A percentile compares a stretch with the other conserved stretches of the same genome.
These are phyloP conservation scores for Salvator merianae DNA, from an alignment of 2,113 vertebrate genomes.

Conservation along the genomic window DNA sequence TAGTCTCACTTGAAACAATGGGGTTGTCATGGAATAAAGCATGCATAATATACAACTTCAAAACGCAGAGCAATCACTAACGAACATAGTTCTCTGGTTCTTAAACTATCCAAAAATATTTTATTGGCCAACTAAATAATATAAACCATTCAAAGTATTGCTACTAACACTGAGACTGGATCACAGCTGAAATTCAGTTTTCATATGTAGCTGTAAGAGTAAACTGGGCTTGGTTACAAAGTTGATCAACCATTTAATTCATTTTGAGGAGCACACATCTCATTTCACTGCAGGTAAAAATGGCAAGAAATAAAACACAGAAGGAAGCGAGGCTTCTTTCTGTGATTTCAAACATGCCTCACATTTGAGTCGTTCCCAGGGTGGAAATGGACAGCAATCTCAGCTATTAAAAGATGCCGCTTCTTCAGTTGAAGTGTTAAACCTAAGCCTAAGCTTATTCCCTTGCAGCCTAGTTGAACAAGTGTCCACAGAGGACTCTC, in stretches of 20 bases:
- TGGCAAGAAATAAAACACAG: neutral
- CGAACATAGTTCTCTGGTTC: neutral
- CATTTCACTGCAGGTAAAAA: neutral
- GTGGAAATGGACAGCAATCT: neutral
- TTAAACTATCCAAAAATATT: neutral
- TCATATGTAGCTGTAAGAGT: neutral
- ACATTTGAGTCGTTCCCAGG: neutral
- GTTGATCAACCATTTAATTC: neutral
- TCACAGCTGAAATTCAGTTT: neutral
- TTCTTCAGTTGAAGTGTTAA: neutral
- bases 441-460: neutral
- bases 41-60: neutral
- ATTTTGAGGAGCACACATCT: neutral
- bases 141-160: neutral
- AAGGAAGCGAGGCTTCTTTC: neutral
- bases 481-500: conserved; percentile 25
- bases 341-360: neutral
- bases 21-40: neutral
- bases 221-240: neutral
- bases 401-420: neutral
- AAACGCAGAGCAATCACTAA: neutral
- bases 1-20: neutral
- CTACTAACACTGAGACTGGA: neutral
- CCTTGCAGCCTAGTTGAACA: conserved; percentile 7
- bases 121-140: neutral